Percentiles rank a stretch among this genome's conserved stretches.
These are phyloP conservation scores for Notocelia uddmanniana DNA, from an alignment of 2,888 invertebrate species.

Conservation along the genomic window DNA sequence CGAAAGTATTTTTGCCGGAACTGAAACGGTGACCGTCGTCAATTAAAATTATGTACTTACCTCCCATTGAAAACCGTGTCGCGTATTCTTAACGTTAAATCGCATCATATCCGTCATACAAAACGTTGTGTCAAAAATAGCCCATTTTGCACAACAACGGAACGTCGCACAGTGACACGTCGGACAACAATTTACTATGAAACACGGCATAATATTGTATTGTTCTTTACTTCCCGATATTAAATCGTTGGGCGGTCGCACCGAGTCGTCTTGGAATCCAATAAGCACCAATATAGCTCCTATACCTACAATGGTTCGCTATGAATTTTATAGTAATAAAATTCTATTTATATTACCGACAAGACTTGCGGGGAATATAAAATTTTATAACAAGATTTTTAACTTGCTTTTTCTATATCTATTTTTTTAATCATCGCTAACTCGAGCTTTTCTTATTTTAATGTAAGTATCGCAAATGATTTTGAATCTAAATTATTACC, in stretches of 20 bases:
- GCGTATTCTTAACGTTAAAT: neutral
- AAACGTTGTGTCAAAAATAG: neutral
- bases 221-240: constrained; percentile 38
- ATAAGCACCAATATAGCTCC: constrained; percentile 36
- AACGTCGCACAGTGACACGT: neutral
- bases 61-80: neutral
- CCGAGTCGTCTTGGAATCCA: constrained; percentile 33
- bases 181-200: neutral
- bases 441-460: no score
- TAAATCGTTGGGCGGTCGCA: constrained; percentile 42
- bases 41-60: no score
- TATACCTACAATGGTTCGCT: neutral
- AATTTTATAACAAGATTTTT: neutral
- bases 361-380: neutral
- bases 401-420: neutral
- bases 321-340: constrained; percentile 28
- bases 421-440: neutral
- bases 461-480: no score
- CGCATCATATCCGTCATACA: no score
- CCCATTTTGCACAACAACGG: neutral
- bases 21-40: no score
- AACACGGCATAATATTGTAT: constrained; percentile 6
- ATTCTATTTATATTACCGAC: neutral
- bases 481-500: no score
- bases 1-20: no score